Base-by-base conservation (phyloP, 2,113 vertebrate species). In the Todiramphus chloris region DNA sequence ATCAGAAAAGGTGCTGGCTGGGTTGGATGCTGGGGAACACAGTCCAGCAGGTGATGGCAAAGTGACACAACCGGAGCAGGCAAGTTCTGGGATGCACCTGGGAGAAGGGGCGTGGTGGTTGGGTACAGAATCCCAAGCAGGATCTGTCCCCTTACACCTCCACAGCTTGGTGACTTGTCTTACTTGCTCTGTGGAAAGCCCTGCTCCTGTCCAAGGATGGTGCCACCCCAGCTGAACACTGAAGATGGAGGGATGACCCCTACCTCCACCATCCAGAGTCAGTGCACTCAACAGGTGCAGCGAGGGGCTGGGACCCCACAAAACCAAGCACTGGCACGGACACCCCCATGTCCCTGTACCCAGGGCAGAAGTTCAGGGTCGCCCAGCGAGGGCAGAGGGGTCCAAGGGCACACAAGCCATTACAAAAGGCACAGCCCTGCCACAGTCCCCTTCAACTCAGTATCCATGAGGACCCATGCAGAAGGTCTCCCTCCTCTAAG, bases 281-380 rank as follows among this genome's bases (percentile, higher is more conserved):
- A 64, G n/a, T 16, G 31, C 2, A 2, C 50, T 62, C 18, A 25
- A 6, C 11, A 74, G 46, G 17, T 10, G 15, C 30, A 68, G 28
- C 0, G 4, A 73, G 39, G 51, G 27, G 12, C 68, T 28, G n/a
- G 41, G 35, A 91, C 14, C 6, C 28, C 3, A 8, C 20, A 68
- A 28, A 93, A 9, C 9, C 43, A 81, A 46, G 11, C 41, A 43
- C 20, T 1, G 1, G 18, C 28, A 73, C 0, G 0, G 27, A 33
- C 19, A 92, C 19, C 14, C 41, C 50, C 14, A 33, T 9, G 6
- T 16, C 17, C 9, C 16, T 3, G 6, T 13, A 55, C 2, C 2
- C 0, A 0, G 23, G 11, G 12, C 18, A 50, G 39, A 67, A 6
- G 21, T 3, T 4, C 51, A 53, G 39, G 9, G 37, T 6, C n/a